These are phyloP conservation scores for Epinotia bilunana DNA, from an alignment of 2,888 invertebrate species.

Conservation along the genomic window DNA sequence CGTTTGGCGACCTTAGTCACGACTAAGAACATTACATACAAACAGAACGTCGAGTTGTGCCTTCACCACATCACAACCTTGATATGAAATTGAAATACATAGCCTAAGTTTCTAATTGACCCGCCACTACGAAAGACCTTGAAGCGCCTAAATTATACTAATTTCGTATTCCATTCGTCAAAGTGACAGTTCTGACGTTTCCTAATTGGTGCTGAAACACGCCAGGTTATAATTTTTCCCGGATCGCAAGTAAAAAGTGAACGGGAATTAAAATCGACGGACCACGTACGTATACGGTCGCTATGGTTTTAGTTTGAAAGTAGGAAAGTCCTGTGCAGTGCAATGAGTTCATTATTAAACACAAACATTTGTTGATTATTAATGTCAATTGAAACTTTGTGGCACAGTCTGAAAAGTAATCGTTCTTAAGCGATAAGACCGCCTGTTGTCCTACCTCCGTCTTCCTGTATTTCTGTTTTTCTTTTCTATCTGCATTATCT, in stretches of 20 bases:
- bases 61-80: not conserved
- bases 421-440: too few relatives aligned
- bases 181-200: conserved; percentile 24
- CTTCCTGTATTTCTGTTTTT: too few relatives aligned
- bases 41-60: too few relatives aligned
- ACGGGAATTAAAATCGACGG: conserved; percentile 40
- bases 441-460: too few relatives aligned
- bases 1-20: too few relatives aligned
- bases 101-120: not conserved
- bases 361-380: too few relatives aligned
- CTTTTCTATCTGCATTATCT: too few relatives aligned
- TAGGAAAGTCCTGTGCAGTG: not conserved
- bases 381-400: too few relatives aligned
- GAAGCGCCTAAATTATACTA: conserved; percentile 25
- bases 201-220: conserved; percentile 35
- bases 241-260: conserved; percentile 15
- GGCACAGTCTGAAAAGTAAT: too few relatives aligned
- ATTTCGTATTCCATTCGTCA: conserved; percentile 36
- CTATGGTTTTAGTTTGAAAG: not conserved
- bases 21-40: too few relatives aligned
- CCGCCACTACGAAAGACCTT: conserved; percentile 13
- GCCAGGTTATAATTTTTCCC: conserved; percentile 21
- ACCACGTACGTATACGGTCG: conserved; percentile 25
- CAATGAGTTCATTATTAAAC: not conserved
- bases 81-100: not conserved